phyloP scores from a whole-genome alignment of 2,797 vertebrate genomes.

The Delichon dasypus region DNA sequence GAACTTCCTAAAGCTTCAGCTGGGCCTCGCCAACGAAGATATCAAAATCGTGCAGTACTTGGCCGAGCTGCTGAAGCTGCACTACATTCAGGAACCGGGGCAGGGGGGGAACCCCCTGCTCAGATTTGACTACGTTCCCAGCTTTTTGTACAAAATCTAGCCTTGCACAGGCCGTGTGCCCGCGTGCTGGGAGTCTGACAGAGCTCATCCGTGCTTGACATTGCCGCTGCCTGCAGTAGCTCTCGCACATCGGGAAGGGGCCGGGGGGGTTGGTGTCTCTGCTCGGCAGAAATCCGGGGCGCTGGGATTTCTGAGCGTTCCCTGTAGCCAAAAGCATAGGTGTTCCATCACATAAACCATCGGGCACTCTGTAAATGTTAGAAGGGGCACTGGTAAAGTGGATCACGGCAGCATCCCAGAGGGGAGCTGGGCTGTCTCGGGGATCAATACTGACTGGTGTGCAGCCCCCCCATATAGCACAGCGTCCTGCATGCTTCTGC shows the following conservation, averaged over 20 bases:
- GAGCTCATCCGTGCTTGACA: conserved; percentile 28
- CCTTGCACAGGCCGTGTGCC: background rate
- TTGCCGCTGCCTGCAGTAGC: background rate
- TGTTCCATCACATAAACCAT: background rate
- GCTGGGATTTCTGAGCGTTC: background rate
- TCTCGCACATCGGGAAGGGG: background rate
- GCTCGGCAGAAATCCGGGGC: background rate
- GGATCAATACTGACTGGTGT: background rate
- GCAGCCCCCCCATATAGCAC: background rate
- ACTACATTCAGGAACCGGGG: conserved; percentile 81
- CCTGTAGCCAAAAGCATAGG: background rate
- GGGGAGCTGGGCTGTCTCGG: background rate
- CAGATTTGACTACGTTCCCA: conserved; percentile 92
- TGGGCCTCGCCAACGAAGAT: conserved; percentile 90
- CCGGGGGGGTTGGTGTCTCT: background rate
- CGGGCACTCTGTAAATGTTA: background rate
- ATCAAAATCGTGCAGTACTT: conserved; percentile 89
- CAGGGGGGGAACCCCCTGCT: conserved; percentile 76
- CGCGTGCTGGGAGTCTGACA: background rate
- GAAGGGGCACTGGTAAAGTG: background rate
- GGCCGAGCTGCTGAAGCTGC: conserved; percentile 90
- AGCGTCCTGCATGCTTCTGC: background rate
- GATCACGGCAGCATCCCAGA: background rate
- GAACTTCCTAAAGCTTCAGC: conserved; percentile 85
- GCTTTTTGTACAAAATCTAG: conserved; percentile 97